A percentile compares a stretch with the other conserved stretches of the same genome.
Conservation (phyloP, 2,113 vertebrate genomes). For the Perccottus glenii region DNA sequence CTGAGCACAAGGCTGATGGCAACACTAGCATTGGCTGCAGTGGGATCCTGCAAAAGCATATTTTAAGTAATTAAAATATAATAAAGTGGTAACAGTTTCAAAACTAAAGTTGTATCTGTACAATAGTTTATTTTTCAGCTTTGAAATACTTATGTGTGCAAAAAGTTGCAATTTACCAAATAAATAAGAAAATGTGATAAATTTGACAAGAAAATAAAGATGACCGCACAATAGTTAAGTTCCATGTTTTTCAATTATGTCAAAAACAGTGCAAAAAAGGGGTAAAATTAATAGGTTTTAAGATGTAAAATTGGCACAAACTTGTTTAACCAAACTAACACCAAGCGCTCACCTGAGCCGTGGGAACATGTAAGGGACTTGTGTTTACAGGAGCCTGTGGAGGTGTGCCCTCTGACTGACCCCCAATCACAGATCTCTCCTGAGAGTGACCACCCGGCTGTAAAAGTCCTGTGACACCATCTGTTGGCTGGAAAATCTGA, state of each 20-base stretch:
- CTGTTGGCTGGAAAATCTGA: slow-evolving; percentile 69
- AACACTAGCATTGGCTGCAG: slow-evolving; percentile 76
- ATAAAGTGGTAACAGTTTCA: too few species aligned
- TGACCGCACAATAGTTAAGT: too few species aligned
- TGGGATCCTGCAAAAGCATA: slow-evolving; percentile 70
- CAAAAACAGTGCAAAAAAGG: neutral
- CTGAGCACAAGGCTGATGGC: slow-evolving; percentile 93
- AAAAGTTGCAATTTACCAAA: too few species aligned
- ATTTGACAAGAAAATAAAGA: too few species aligned
- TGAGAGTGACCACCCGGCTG: slow-evolving; percentile 78
- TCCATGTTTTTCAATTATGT: neutral
- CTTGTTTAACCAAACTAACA: neutral
- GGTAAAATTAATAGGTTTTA: neutral
- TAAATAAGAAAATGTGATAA: neutral
- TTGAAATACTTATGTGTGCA: too few species aligned
- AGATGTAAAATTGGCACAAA: neutral
- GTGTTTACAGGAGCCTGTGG: slow-evolving; percentile 67
- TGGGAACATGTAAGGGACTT: slow-evolving; percentile 74
- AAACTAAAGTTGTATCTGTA: too few species aligned
- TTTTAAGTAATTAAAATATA: too few species aligned
- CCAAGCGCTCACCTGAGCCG: slow-evolving; percentile 58
- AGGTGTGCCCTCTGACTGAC: slow-evolving; percentile 80
- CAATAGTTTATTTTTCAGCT: neutral
- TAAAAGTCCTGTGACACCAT: slow-evolving; percentile 76
- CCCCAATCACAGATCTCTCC: slow-evolving; percentile 79